Evolutionary conservation across 2,797 vertebrate species (phyloP).

Genomic region (Siniperca scherzeri): DNA sequence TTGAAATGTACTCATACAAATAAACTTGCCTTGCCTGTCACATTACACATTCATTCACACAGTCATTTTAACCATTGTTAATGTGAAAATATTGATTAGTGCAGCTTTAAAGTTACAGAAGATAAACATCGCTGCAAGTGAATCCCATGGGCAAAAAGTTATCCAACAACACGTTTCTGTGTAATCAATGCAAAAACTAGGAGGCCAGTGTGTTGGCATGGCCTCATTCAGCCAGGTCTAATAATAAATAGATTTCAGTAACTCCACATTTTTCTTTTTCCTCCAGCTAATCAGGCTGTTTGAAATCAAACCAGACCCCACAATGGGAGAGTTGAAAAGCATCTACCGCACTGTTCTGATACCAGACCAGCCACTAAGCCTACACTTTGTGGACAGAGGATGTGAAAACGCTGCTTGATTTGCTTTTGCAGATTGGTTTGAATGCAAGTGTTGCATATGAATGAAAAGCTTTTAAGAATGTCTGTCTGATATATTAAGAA

Average conservation of each 20-base stretch:
- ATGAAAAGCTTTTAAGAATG: background rate
- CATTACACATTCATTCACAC: background rate
- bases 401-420: constrained; percentile 14
- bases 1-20: too few relatives aligned
- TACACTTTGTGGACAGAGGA: constrained; percentile 82
- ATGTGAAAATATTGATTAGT: background rate
- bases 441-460: background rate
- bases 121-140: too few relatives aligned
- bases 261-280: background rate
- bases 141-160: background rate
- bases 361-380: constrained; percentile 76
- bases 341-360: constrained; percentile 78
- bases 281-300: constrained; percentile 81
- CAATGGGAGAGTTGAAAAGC: constrained; percentile 75
- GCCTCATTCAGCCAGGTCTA: background rate
- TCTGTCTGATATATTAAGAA: background rate
- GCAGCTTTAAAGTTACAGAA: background rate
- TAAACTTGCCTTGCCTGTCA: background rate
- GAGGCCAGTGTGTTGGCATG: background rate
- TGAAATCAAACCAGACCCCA: constrained; percentile 80
- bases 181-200: background rate
- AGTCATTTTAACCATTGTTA: background rate
- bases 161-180: background rate
- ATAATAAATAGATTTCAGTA: background rate
- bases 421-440: background rate